Evolutionary conservation across 2,888 invertebrate genomes (phyloP).

Genomic region (Erebia ligea): DNA sequence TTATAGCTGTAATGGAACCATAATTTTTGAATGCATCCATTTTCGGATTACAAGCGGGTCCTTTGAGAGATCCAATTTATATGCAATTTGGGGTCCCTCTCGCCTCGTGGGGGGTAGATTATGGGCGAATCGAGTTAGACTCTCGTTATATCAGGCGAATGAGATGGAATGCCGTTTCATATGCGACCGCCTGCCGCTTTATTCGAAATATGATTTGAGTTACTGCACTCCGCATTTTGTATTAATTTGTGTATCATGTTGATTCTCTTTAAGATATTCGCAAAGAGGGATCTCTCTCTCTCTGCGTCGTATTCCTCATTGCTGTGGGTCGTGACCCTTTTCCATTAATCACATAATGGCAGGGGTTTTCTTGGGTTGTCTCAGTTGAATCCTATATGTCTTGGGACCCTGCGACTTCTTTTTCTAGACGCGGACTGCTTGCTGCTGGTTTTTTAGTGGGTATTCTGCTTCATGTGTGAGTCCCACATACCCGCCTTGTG

Average conservation of each 20-base stretch:
- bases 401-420: no score
- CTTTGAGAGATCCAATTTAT: slow-evolving; percentile 41
- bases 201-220: slow-evolving; percentile 32
- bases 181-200: slow-evolving; percentile 29
- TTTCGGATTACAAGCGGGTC: slow-evolving; percentile 33
- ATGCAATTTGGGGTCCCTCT: slow-evolving; percentile 40
- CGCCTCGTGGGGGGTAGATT: slow-evolving; percentile 39
- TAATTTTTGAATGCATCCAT: slow-evolving; percentile 37
- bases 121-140: slow-evolving; percentile 45
- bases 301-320: no score
- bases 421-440: no score
- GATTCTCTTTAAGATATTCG: neutral
- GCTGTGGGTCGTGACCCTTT: no score
- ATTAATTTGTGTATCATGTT: slow-evolving; percentile 5
- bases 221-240: neutral
- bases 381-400: no score
- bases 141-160: slow-evolving; percentile 42
- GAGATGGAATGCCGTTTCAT: slow-evolving; percentile 32
- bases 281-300: neutral
- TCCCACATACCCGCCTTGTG: no score
- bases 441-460: no score
- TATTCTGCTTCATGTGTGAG: no score
- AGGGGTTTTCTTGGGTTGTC: no score
- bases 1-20: slow-evolving; percentile 5
- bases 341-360: no score